Evolutionary conservation across 2,797 vertebrate genomes (phyloP).

Genomic region (Pampus argenteus): DNA sequence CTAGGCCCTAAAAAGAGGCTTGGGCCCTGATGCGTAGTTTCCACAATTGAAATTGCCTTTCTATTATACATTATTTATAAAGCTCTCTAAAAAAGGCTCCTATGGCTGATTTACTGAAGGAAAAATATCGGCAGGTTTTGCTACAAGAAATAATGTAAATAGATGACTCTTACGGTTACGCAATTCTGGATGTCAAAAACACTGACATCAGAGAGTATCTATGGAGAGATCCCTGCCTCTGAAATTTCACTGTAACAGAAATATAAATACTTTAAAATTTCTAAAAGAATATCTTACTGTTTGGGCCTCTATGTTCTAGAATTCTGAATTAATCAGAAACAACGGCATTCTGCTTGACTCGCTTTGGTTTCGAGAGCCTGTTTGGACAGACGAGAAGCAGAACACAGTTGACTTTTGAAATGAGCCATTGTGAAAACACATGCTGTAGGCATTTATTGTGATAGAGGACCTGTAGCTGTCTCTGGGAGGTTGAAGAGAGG

Average conservation of each 20-base stretch:
- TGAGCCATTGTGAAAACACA: constrained; percentile 54
- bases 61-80: constrained; percentile 19
- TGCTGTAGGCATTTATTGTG: constrained; percentile 56
- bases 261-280: constrained; percentile 31
- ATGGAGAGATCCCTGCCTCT: constrained; percentile 11
- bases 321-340: constrained; percentile 48
- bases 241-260: constrained; percentile 25
- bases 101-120: constrained; percentile 2
- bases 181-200: constrained; percentile 26
- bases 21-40: neutral
- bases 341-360: constrained; percentile 28
- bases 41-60: constrained; percentile 18
- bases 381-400: constrained; percentile 16
- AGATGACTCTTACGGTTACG: constrained; percentile 27
- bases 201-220: constrained; percentile 34
- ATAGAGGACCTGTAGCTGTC: constrained; percentile 63
- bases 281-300: constrained; percentile 22
- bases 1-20: neutral
- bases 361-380: constrained; percentile 51
- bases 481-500: constrained; percentile 22
- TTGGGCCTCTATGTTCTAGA: constrained; percentile 21
- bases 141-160: constrained; percentile 20
- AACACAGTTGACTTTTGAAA: constrained; percentile 43
- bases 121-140: constrained; percentile 4
- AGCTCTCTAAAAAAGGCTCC: constrained; percentile 2